phyloP scores from a whole-genome alignment of 2,888 invertebrate genomes.

The Drosophila robusta region DNA sequence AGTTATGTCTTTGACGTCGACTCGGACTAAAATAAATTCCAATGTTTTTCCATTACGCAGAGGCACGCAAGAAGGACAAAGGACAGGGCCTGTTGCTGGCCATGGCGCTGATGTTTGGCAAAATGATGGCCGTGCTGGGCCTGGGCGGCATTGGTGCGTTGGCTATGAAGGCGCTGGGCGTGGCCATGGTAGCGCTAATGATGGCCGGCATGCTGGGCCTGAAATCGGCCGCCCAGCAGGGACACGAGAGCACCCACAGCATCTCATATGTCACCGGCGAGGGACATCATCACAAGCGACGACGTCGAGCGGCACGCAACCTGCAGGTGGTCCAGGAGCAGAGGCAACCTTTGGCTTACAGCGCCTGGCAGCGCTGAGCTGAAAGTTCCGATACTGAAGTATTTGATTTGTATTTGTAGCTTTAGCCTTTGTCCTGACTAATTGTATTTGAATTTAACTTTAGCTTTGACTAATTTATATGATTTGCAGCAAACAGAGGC shows the following conservation, averaged over 20 bases:
- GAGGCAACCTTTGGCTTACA: slow-evolving; percentile 85
- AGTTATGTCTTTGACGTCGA: slow-evolving; percentile 1
- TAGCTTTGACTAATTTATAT: slow-evolving; percentile 65
- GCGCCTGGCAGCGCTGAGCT: slow-evolving; percentile 84
- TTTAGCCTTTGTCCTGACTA: slow-evolving; percentile 46
- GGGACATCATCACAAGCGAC: slow-evolving; percentile 81
- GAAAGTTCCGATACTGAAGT: slow-evolving; percentile 9
- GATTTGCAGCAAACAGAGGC: slow-evolving; percentile 35
- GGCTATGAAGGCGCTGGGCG: slow-evolving; percentile 91
- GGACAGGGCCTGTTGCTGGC: slow-evolving; percentile 87
- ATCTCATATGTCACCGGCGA: slow-evolving; percentile 86
- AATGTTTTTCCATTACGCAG: slow-evolving; percentile 81
- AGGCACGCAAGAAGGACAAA: slow-evolving; percentile 88
- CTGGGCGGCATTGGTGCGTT: slow-evolving; percentile 91
- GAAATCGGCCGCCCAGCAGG: slow-evolving; percentile 88
- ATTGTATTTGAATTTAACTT: slow-evolving; percentile 28
- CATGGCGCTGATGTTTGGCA: slow-evolving; percentile 91
- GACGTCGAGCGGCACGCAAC: slow-evolving; percentile 64
- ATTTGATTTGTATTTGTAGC: slow-evolving; percentile 39
- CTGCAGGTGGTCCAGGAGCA: slow-evolving; percentile 38
- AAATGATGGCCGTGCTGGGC: slow-evolving; percentile 91
- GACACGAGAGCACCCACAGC: slow-evolving; percentile 86
- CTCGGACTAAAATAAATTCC: slow-evolving; percentile 31
- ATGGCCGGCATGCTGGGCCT: slow-evolving; percentile 91
- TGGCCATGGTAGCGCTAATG: slow-evolving; percentile 90